These are phyloP conservation scores for Spondyliosoma cantharus DNA, from an alignment of 2,797 vertebrate genomes.

Conservation along the genomic window DNA sequence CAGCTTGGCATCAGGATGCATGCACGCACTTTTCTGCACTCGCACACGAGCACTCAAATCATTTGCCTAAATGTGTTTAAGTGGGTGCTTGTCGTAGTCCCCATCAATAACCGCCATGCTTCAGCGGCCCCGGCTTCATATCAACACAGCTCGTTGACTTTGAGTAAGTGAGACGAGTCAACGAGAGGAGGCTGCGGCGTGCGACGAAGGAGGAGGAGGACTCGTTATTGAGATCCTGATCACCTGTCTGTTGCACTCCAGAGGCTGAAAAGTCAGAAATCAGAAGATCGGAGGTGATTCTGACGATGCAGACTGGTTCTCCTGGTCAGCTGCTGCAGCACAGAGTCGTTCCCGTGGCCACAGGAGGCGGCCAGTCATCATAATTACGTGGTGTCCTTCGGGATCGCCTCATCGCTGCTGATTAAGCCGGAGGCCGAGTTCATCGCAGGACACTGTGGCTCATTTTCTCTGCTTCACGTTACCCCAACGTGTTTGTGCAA, in stretches of 20 bases:
- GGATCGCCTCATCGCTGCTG: conserved; percentile 23
- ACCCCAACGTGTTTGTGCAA: background rate
- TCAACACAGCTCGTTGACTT: conserved; percentile 34
- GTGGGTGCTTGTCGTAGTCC: conserved; percentile 34
- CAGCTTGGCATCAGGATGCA: conserved; percentile 33
- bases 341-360: background rate
- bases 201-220: background rate
- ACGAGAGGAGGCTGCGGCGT: background rate
- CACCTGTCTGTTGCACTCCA: background rate
- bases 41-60: conserved; percentile 26
- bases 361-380: conserved; percentile 2
- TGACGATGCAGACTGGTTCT: background rate
- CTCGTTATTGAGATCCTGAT: background rate
- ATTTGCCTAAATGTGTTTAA: conserved; percentile 50
- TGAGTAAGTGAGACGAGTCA: conserved; percentile 23
- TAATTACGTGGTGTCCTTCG: background rate
- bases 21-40: background rate
- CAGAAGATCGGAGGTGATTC: background rate
- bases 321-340: background rate
- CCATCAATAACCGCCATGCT: conserved; percentile 28
- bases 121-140: background rate
- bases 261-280: conserved; percentile 1
- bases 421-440: conserved; percentile 9
- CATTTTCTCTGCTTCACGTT: background rate
- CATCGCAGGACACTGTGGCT: background rate